Conservation (phyloP, 2,797 vertebrate genomes). For the Clangula hyemalis region DNA sequence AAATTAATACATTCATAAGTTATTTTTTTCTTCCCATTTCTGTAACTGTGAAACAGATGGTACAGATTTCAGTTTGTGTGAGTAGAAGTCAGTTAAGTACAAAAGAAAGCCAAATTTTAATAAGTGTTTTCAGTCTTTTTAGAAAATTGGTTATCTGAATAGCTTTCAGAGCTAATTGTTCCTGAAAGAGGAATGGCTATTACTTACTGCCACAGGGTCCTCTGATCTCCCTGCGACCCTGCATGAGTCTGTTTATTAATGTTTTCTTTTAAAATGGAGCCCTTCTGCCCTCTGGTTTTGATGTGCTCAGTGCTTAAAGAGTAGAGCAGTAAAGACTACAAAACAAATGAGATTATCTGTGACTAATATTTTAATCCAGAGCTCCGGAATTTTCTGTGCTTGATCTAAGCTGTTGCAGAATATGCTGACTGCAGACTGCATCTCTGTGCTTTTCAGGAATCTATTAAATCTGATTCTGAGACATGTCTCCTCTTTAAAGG, state of each 20-base stretch:
- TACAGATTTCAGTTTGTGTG: not conserved
- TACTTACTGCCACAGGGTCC: conserved; percentile 13
- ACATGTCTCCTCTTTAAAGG: not conserved
- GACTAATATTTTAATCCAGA: conserved; percentile 8
- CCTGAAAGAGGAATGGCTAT: not conserved
- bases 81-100: not conserved
- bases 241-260: not conserved
- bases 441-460: not conserved
- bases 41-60: not conserved
- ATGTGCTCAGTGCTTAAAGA: not conserved
- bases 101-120: not conserved
- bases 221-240: not conserved
- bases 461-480: not conserved
- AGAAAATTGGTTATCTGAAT: not conserved
- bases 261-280: conserved; percentile 3
- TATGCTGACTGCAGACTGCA: not conserved
- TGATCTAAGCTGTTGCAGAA: not conserved
- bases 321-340: not conserved
- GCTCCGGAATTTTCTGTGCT: not conserved
- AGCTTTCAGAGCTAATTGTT: conserved; percentile 9
- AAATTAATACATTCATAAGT: not conserved
- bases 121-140: not conserved
- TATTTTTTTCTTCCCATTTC: not conserved
- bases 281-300: not conserved
- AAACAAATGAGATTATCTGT: not conserved